phyloP scores from a whole-genome alignment of 2,888 invertebrate genomes.

The Pyrrhia umbra region DNA sequence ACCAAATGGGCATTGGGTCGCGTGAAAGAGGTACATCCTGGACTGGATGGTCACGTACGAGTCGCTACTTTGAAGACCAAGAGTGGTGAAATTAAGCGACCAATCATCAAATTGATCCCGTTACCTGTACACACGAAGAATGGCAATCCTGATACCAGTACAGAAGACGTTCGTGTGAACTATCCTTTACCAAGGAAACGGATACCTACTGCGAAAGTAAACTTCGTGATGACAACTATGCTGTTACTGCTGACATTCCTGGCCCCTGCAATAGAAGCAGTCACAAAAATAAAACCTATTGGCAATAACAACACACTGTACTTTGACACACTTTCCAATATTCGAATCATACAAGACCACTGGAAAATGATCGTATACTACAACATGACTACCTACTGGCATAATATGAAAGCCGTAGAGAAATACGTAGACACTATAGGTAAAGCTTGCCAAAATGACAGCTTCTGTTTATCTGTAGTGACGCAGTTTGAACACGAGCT shows the following conservation, averaged over 20 bases:
- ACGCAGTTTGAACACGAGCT: conserved; percentile 2
- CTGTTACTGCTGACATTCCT: neutral
- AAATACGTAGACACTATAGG: neutral
- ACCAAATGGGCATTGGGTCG: too few relatives aligned
- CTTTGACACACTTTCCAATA: conserved; percentile 26
- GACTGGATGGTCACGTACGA: too few relatives aligned
- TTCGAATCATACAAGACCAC: conserved; percentile 27
- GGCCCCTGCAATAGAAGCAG: neutral
- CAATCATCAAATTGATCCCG: too few relatives aligned
- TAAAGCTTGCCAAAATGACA: conserved; percentile 1
- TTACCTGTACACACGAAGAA: too few relatives aligned
- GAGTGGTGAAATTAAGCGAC: too few relatives aligned
- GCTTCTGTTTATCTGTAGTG: neutral
- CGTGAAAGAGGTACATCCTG: too few relatives aligned
- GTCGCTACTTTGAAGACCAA: too few relatives aligned
- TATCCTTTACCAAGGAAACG: neutral
- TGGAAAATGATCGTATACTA: conserved; percentile 32
- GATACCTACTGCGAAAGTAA: neutral
- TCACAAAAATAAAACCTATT: neutral
- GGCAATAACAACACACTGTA: conserved; percentile 6
- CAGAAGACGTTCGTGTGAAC: neutral
- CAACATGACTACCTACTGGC: conserved; percentile 33
- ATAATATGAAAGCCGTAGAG: conserved; percentile 2
- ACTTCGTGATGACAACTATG: neutral
- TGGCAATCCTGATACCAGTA: conserved; percentile 1